Percentiles rank a stretch among this genome's conserved stretches.
Conservation (phyloP, 2,797 vertebrate genomes). For the Ispidina picta region DNA sequence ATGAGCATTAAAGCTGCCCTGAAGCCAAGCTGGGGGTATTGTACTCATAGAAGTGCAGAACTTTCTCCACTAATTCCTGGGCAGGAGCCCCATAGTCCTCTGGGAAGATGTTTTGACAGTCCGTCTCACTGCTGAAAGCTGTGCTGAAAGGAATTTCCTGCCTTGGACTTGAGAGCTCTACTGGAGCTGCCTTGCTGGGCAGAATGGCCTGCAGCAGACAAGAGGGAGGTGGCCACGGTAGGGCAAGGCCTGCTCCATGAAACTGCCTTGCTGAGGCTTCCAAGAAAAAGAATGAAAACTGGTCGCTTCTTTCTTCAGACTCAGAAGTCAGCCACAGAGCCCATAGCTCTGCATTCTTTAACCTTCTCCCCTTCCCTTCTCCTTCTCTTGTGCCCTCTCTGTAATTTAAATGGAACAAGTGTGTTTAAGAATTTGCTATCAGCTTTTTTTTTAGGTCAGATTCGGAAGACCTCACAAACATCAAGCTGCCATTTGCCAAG, state of each 20-base stretch:
- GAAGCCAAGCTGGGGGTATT: neutral
- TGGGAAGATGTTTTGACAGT: slow-evolving; percentile 62
- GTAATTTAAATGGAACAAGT: neutral
- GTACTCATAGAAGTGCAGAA: neutral
- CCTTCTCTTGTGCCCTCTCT: neutral
- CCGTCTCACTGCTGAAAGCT: slow-evolving; percentile 40
- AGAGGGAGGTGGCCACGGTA: neutral
- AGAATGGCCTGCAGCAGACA: slow-evolving; percentile 1
- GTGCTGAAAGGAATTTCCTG: slow-evolving; percentile 73
- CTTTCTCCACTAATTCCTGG: slow-evolving; percentile 26
- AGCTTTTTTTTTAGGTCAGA: slow-evolving; percentile 23
- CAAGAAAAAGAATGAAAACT: slow-evolving; percentile 39
- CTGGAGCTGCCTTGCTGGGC: slow-evolving; percentile 28
- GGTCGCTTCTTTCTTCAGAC: slow-evolving; percentile 28
- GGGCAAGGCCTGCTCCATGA: neutral
- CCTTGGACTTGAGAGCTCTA: slow-evolving; percentile 51
- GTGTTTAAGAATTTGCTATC: slow-evolving; percentile 25
- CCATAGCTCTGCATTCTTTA: neutral
- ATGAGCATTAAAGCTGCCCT: neutral
- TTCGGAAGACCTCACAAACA: slow-evolving; percentile 21
- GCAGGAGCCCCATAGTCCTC: slow-evolving; percentile 33
- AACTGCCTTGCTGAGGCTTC: neutral
- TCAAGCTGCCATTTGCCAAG: neutral
- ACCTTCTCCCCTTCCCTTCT: neutral
- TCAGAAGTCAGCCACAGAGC: slow-evolving; percentile 11